Evolutionary conservation across 2,113 vertebrate species (phyloP).

Genomic region (Macrotus californicus): DNA sequence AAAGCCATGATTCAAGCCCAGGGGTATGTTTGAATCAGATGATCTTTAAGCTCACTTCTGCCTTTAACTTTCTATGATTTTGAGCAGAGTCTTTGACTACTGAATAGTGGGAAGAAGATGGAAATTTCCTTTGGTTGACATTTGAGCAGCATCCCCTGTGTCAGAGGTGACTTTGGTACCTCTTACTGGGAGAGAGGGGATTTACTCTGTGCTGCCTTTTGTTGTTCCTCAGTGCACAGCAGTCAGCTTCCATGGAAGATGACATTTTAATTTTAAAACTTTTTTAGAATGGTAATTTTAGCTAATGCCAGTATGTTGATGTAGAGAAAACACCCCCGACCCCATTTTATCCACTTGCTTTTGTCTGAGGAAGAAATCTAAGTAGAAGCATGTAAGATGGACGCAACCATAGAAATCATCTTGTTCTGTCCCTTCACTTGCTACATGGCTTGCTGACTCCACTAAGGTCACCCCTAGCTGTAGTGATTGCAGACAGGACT

Average conservation of each 20-base stretch:
- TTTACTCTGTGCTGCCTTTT: neutral
- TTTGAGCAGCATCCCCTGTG: neutral
- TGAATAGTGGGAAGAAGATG: neutral
- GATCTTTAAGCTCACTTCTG: neutral
- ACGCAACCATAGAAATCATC: neutral
- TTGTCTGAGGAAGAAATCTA: neutral
- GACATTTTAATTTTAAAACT: neutral
- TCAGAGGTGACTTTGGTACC: neutral
- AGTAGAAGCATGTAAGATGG: neutral
- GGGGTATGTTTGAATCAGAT: neutral
- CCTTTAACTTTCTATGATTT: conserved; percentile 12
- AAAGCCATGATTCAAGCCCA: neutral
- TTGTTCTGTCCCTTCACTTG: neutral
- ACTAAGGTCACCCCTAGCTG: neutral
- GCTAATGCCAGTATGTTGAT: neutral
- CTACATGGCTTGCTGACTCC: neutral
- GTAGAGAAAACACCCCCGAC: neutral
- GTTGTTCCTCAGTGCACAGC: neutral
- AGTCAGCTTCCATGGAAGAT: neutral
- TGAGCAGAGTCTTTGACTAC: neutral
- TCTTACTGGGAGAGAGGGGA: neutral
- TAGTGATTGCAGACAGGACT: neutral
- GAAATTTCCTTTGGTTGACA: neutral
- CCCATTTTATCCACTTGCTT: neutral
- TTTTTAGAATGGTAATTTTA: neutral